phyloP scores from a whole-genome alignment of 2,888 invertebrate species.

The Fabriciana adippe region DNA sequence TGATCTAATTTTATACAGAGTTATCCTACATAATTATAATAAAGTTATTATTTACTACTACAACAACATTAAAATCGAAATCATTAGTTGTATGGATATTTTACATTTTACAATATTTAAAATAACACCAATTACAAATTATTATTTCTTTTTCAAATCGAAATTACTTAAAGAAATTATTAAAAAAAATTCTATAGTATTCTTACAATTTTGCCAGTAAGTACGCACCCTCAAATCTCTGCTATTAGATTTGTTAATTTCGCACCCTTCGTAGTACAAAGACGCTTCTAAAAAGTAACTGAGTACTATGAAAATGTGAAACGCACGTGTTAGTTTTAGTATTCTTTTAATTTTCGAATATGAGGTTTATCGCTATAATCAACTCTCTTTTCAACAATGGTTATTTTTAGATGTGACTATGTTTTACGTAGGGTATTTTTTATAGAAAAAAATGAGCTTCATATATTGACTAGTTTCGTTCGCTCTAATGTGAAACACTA shows the following conservation, averaged over 20 bases:
- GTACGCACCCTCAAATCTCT: constrained; percentile 1
- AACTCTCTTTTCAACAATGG: not conserved
- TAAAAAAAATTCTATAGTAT: not conserved
- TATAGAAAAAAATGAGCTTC: constrained; percentile 43
- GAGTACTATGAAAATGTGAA: not conserved
- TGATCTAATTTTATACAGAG: too few species aligned
- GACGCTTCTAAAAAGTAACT: not conserved
- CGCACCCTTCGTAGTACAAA: constrained; percentile 2
- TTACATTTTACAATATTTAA: not conserved
- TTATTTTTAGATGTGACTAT: constrained; percentile 7
- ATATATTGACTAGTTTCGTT: constrained; percentile 48
- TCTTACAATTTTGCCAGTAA: not conserved
- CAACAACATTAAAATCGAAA: too few species aligned
- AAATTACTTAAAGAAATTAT: not conserved
- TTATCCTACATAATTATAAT: too few species aligned
- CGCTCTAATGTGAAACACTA: constrained; percentile 47
- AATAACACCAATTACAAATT: not conserved
- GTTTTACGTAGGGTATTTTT: constrained; percentile 6
- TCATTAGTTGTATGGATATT: too few species aligned
- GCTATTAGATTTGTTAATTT: constrained; percentile 1
- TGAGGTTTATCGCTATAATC: not conserved
- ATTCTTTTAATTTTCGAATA: not conserved
- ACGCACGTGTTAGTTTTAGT: not conserved
- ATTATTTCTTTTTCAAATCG: not conserved
- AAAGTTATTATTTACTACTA: too few species aligned